Conservation (phyloP, 2,797 vertebrate genomes). For the Orestias chungarensis region DNA sequence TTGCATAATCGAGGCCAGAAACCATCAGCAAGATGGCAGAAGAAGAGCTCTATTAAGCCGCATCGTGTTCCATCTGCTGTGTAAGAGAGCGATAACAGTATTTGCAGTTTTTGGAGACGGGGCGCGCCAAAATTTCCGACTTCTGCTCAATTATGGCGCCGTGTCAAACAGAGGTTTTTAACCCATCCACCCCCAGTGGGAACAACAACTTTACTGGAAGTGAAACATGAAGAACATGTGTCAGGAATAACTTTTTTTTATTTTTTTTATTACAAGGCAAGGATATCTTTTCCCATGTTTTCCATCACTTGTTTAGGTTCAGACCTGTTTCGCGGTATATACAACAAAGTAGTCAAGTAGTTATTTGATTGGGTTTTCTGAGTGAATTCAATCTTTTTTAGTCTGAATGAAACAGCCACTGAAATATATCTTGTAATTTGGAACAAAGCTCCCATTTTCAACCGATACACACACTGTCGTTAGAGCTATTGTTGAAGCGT, state of each 20-base stretch:
- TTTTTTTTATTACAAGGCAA: background rate
- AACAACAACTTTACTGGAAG: slow-evolving; percentile 55
- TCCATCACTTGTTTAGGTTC: background rate
- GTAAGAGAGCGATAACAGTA: slow-evolving; percentile 79
- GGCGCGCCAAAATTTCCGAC: slow-evolving; percentile 62
- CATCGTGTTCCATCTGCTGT: slow-evolving; percentile 79
- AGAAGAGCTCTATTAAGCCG: slow-evolving; percentile 77
- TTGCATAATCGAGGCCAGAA: slow-evolving; percentile 77
- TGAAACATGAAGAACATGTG: slow-evolving; percentile 6
- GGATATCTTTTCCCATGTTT: background rate
- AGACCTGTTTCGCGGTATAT: background rate
- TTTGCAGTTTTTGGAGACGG: slow-evolving; percentile 73
- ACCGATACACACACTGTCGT: background rate
- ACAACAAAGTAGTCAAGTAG: too few relatives aligned
- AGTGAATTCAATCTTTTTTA: background rate
- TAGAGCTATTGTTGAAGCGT: background rate
- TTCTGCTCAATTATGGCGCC: slow-evolving; percentile 58
- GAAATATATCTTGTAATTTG: background rate
- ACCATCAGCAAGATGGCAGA: slow-evolving; percentile 77
- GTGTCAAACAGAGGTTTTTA: slow-evolving; percentile 51
- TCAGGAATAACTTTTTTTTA: background rate
- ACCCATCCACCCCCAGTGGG: slow-evolving; percentile 21
- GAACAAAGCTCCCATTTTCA: background rate
- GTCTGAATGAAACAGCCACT: background rate
- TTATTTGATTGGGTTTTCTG: background rate